These are phyloP conservation scores for Vidua macroura DNA, from an alignment of 2,113 vertebrate species.

Conservation along the genomic window DNA sequence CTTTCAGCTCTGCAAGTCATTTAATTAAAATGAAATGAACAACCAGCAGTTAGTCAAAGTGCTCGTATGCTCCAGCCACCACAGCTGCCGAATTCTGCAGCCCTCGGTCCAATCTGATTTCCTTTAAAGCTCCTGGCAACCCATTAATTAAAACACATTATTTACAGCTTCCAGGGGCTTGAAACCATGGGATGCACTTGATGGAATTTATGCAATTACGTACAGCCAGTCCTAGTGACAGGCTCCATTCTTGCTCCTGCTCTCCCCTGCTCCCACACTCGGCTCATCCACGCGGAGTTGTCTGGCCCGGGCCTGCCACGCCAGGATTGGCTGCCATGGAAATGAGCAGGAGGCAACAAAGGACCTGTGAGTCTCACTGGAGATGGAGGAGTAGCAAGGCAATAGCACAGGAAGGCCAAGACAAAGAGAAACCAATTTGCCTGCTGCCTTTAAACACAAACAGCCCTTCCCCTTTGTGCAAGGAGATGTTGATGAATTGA, in stretches of 20 bases:
- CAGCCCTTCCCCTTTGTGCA: neutral
- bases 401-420: neutral
- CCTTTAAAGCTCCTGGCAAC: slow-evolving; percentile 54
- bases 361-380: neutral
- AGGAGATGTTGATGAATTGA: neutral
- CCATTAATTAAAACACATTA: slow-evolving; percentile 57
- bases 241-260: neutral
- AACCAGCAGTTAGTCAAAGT: neutral
- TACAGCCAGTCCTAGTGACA: neutral
- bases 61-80: neutral
- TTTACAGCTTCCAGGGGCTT: slow-evolving; percentile 59
- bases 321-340: slow-evolving; percentile 50
- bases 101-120: neutral
- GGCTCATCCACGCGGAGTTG: neutral
- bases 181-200: slow-evolving; percentile 52
- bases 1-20: neutral
- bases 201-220: slow-evolving; percentile 49
- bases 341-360: slow-evolving; percentile 61
- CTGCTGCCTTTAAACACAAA: slow-evolving; percentile 8
- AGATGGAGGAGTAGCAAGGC: neutral
- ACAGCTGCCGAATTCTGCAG: neutral
- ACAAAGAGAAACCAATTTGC: slow-evolving; percentile 35
- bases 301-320: neutral
- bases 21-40: slow-evolving; percentile 24
- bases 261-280: neutral